Evolutionary conservation across 1,140 invertebrate genomes (phyloP).

Genomic region (Penaeus vannamei): DNA sequence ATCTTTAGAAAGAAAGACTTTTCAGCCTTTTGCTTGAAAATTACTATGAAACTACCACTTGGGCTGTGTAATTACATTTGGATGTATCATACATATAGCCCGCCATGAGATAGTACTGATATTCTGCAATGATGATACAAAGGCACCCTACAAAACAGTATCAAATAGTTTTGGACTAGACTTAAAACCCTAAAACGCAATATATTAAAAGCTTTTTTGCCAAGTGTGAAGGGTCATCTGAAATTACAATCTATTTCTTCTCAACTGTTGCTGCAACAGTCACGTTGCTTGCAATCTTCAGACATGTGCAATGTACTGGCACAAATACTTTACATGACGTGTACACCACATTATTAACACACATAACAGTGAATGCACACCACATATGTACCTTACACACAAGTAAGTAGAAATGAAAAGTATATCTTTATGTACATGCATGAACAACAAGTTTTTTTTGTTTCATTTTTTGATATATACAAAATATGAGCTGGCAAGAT

Average conservation of each 20-base stretch:
- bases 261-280: background rate
- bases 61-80: too few species aligned
- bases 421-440: slow-evolving; percentile 1
- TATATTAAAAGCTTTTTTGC: too few species aligned
- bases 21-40: too few species aligned
- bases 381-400: slow-evolving; percentile 18
- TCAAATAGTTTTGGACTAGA: too few species aligned
- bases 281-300: background rate
- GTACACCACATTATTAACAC: slow-evolving; percentile 34
- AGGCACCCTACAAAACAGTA: too few species aligned
- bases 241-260: background rate
- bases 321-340: background rate
- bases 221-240: too few species aligned
- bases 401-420: background rate
- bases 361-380: slow-evolving; percentile 6
- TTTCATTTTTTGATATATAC: slow-evolving; percentile 20
- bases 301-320: slow-evolving; percentile 8
- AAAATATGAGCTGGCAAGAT: slow-evolving; percentile 15
- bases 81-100: too few species aligned
- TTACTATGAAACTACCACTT: too few species aligned
- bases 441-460: background rate
- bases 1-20: too few species aligned
- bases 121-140: too few species aligned
- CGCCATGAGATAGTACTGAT: too few species aligned
- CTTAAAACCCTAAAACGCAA: too few species aligned